Conservation (phyloP, 2,888 invertebrate species). For the Leptothorax acervorum region DNA sequence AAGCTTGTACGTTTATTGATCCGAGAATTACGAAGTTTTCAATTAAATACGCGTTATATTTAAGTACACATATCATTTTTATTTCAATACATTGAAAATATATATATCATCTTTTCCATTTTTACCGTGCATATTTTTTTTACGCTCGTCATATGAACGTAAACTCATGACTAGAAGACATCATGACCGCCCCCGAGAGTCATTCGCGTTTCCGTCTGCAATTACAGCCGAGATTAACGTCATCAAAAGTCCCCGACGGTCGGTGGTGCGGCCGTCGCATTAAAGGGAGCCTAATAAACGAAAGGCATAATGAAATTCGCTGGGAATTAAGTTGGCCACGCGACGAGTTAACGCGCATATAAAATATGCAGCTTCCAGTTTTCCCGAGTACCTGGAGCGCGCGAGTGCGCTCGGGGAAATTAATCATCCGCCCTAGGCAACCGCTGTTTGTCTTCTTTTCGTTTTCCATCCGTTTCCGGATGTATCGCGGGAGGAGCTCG, state of each 20-base stretch:
- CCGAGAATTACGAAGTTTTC: not conserved
- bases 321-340: constrained; percentile 78
- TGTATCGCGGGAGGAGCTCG: constrained; percentile 44
- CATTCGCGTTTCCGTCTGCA: constrained; percentile 26
- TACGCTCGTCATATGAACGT: not conserved
- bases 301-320: constrained; percentile 76
- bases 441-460: constrained; percentile 73
- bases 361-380: constrained; percentile 76
- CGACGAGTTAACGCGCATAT: constrained; percentile 76
- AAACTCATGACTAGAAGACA: constrained; percentile 9
- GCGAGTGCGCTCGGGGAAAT: constrained; percentile 72
- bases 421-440: constrained; percentile 72
- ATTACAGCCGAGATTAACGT: constrained; percentile 41
- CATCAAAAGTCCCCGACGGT: constrained; percentile 52
- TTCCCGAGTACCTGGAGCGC: constrained; percentile 50
- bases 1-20: not conserved
- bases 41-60: not conserved
- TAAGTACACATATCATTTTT: not conserved
- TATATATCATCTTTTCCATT: not conserved
- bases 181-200: constrained; percentile 15
- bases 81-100: not conserved
- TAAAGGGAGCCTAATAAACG: constrained; percentile 72
- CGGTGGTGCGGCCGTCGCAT: constrained; percentile 42
- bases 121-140: constrained; percentile 1
- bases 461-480: constrained; percentile 59